Evolutionary conservation across 2,888 invertebrate species (phyloP), one percentile per base, ranked within the genome.

Genomic region (Quadroppia sp.): DNA sequence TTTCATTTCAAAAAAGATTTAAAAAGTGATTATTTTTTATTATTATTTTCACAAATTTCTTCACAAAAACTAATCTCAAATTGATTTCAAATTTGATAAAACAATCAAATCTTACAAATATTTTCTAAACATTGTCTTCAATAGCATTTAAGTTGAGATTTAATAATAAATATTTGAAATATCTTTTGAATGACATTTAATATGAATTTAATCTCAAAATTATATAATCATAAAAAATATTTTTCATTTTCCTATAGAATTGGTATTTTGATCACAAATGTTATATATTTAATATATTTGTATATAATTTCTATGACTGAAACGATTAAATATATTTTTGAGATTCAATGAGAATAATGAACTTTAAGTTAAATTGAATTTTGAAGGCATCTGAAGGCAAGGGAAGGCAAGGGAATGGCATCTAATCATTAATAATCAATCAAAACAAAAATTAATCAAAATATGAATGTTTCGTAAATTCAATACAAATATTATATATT

Each of bases 401-500:
- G n/a, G n/a, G n/a, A n/a, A n/a, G n/a, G n/a, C n/a, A 45, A 17
- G 23, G 13, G 13, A 30, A 28, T 30, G 59, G 30, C 15, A 30
- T 28, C 7, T 59, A 59, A 59, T 59, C 59, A 59, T 59, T 59
- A 59, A 59, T 59, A 59, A 59, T 59, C 59, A 59, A 59, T 59
- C 59, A 59, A 59, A 59, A 11, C 20, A 28, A 11, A 28, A 59
- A 59, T 59, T 30, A 59, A 11, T 59, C 59, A 59, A 23, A 53
- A 25, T 11, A 53, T 53, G 25, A 53, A 13, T 4, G 20, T 23
- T 53, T 6, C 3, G 3, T 15, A 25, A 25, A 25, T 53, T 59
- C 9, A 59, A 59, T 50, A 20, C 2, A 15, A 20, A 23, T 20
- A n/a, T 50, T 15, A 50, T 23, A 50, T 23, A 15, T 20, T n/a